Evolutionary conservation across 2,888 invertebrate species (phyloP), one percentile per base, ranked within the genome.

Genomic region (Erebia epiphron): DNA sequence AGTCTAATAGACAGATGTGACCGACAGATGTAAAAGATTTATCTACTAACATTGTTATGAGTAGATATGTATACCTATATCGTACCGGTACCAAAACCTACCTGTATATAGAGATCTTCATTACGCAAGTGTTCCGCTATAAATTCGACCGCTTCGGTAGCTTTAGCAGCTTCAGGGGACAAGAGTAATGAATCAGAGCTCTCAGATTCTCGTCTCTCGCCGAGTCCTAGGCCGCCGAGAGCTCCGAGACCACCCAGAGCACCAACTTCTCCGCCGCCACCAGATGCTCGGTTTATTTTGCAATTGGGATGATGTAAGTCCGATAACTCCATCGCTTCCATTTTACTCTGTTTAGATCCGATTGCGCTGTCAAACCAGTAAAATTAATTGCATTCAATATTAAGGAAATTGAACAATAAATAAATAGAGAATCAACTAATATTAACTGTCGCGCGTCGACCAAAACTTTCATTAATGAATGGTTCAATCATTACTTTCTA

Each of bases 41-140:
- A 11, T 43, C 2, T 43, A 43, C 43, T 11, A 43, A 11, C 43
- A 11, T 0, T 11, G 43, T 11, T 43, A 43, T 5, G 35, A 43
- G 46, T 46, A 46, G 18, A 2, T 41, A 66, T 7, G 18, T 14
- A 13, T 21, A n/a, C n/a, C n/a, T n/a, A n/a, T 11, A 13, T 11
- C 43, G 26, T 41, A 13, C 1, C 35, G 50, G 4, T 50, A 50
- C 50, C 16, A 41, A 41, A 52, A 43, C 35, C 2, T 90, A 99
- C 99, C 96, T 99, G 98, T 90, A 99, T 98, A 86, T 99, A 99
- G 82, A 99, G 97, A 94, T 99, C 99, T 93, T 99, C 99, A 88
- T 98, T 98, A 79, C 98, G 96, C 81, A 99, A 95, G 94, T 99
- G 99, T 88, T 99, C 98, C 46, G 99, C 99, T 78, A 99, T 99